phyloP scores from a whole-genome alignment of 2,888 invertebrate genomes.

The Baccha elongata region DNA sequence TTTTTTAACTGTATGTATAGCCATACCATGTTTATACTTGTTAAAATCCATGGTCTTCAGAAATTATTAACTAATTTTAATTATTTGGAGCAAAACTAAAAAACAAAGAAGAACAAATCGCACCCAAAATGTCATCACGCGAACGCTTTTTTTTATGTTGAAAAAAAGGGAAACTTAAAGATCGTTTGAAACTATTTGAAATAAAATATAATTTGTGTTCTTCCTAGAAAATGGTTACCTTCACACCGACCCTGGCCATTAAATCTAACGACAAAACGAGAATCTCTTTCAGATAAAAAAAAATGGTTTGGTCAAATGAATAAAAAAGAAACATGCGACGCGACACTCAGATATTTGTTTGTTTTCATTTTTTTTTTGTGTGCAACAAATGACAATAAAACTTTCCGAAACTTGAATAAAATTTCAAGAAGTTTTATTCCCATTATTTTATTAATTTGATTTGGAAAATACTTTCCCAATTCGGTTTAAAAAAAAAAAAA shows the following conservation, averaged over 20 bases:
- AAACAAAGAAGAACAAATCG: no score
- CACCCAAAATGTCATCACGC: no score
- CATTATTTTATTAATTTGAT: conserved; percentile 6
- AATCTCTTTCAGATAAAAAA: neutral
- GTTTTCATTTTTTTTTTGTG: no score
- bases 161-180: no score
- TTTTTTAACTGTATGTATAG: no score
- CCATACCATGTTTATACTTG: no score
- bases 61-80: no score
- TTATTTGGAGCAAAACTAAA: no score
- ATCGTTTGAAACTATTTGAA: no score
- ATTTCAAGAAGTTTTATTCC: conserved; percentile 17
- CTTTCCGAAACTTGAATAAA: neutral
- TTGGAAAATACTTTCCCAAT: conserved; percentile 20
- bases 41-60: no score
- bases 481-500: conserved; percentile 16
- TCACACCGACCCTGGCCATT: neutral
- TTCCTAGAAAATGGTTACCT: neutral
- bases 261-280: neutral
- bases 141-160: no score
- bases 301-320: neutral
- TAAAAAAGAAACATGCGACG: neutral
- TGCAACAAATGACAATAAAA: conserved; percentile 1
- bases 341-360: neutral
- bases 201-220: no score